Conservation (phyloP, 2,888 invertebrate genomes). For the Tetragonula carbonaria region DNA sequence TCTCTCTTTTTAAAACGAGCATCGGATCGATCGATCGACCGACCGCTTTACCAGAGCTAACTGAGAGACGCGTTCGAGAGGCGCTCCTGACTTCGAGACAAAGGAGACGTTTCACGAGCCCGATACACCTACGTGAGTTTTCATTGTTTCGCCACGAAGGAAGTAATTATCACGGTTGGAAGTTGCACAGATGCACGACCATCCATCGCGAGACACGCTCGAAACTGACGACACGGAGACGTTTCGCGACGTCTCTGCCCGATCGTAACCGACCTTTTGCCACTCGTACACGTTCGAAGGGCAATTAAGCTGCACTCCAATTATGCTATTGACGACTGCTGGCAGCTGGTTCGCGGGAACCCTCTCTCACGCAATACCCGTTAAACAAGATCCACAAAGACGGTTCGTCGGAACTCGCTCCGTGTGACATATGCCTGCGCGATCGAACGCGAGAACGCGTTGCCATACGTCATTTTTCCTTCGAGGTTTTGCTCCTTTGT, state of each 20-base stretch:
- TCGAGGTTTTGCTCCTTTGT: too few species aligned
- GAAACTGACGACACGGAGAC: neutral
- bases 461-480: too few species aligned
- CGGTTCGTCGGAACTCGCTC: constrained; percentile 28
- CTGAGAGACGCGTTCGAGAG: neutral
- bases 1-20: too few species aligned
- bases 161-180: constrained; percentile 35
- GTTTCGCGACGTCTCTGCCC: neutral
- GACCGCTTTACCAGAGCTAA: too few species aligned
- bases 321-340: constrained; percentile 35
- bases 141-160: constrained; percentile 47
- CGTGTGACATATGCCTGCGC: neutral
- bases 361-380: neutral
- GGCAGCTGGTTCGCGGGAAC: neutral
- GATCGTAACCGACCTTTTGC: neutral
- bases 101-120: constrained; percentile 30
- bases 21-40: too few species aligned
- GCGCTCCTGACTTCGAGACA: constrained; percentile 3
- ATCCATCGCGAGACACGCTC: neutral
- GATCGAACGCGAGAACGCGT: neutral
- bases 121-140: constrained; percentile 12
- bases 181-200: neutral
- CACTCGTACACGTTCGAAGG: constrained; percentile 40
- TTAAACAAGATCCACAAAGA: neutral
- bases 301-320: constrained; percentile 48